Conservation (phyloP, 2,113 vertebrate species). For the Fulica atra region DNA sequence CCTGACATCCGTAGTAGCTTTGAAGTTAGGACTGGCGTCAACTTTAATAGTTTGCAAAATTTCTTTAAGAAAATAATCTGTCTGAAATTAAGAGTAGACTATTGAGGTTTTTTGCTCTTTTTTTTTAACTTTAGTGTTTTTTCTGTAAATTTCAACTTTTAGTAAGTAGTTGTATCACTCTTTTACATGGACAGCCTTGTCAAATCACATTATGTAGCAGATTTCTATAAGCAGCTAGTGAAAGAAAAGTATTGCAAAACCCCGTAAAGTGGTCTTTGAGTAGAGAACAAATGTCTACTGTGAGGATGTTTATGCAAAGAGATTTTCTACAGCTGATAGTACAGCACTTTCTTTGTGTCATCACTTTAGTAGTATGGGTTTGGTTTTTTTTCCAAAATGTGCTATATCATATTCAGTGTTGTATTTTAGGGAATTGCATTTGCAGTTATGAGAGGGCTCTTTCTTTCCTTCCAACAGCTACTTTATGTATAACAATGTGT, state of each 20-base stretch:
- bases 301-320: neutral
- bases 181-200: neutral
- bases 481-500: neutral
- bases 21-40: neutral
- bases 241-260: neutral
- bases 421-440: neutral
- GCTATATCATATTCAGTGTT: neutral
- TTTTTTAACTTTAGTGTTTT: neutral
- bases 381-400: neutral
- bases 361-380: neutral
- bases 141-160: neutral
- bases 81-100: neutral
- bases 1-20: neutral
- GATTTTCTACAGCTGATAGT: neutral
- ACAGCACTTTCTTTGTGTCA: constrained; percentile 18
- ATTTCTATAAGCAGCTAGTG: neutral
- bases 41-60: neutral
- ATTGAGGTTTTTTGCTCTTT: neutral
- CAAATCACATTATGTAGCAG: neutral
- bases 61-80: neutral
- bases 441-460: neutral
- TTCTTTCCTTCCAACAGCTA: neutral
- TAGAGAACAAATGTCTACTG: neutral
- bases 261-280: neutral
- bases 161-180: neutral